phyloP scores from a whole-genome alignment of 2,888 invertebrate genomes.

The Monopis laevigella region DNA sequence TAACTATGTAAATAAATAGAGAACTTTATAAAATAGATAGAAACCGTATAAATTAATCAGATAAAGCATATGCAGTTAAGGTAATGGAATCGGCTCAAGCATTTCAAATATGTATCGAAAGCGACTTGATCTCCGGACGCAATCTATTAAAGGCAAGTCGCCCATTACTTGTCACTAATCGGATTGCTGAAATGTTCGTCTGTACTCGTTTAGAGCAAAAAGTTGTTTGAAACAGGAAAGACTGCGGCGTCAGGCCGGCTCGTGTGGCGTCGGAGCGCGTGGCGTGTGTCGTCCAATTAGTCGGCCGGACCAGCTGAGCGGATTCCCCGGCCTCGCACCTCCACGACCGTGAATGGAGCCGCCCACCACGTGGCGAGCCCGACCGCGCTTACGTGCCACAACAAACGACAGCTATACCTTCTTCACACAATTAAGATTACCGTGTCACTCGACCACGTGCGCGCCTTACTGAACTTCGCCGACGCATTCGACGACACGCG shows the following conservation, averaged over 20 bases:
- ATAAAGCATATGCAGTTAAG: too few relatives aligned
- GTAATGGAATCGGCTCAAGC: too few relatives aligned
- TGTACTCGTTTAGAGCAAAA: conserved; percentile 7
- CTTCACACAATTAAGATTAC: conserved; percentile 12
- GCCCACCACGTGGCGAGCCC: conserved; percentile 2
- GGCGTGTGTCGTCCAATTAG: conserved; percentile 13
- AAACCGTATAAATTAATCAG: too few relatives aligned
- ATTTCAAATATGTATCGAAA: too few relatives aligned
- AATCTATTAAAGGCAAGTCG: neutral
- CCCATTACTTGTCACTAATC: neutral
- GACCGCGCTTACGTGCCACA: conserved; percentile 8
- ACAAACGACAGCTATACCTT: conserved; percentile 8
- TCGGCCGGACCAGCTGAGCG: conserved; percentile 13
- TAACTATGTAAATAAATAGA: too few relatives aligned
- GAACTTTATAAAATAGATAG: too few relatives aligned
- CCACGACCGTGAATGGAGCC: conserved; percentile 4
- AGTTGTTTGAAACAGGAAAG: conserved; percentile 9
- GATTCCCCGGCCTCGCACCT: conserved; percentile 13
- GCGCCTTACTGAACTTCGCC: conserved; percentile 1
- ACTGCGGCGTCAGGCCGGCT: conserved; percentile 11
- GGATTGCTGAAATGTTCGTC: conserved; percentile 7
- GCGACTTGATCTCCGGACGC: too few relatives aligned
- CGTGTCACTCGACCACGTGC: conserved; percentile 10
- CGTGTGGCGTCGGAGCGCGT: conserved; percentile 7
- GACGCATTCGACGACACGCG: conserved; percentile 1